These are phyloP conservation scores for Oncorhynchus gorbuscha DNA, from an alignment of 2,113 vertebrate species.

Conservation along the genomic window DNA sequence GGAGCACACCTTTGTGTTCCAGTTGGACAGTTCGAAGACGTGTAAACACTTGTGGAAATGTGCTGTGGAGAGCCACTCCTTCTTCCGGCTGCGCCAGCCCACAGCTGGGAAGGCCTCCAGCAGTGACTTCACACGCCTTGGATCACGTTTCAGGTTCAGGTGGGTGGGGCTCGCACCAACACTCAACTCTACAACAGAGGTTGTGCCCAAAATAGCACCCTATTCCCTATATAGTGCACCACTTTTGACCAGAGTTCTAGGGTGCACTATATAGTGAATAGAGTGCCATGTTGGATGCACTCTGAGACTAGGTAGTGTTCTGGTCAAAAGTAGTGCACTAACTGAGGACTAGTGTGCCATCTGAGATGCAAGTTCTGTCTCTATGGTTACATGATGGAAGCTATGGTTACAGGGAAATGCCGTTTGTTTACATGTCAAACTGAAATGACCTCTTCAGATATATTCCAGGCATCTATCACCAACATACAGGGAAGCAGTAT, in stretches of 20 bases:
- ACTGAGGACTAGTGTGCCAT: conserved; percentile 47
- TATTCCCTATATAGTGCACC: too few relatives aligned
- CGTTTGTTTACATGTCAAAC: conserved; percentile 61
- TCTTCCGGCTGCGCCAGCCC: conserved; percentile 91
- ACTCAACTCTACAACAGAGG: too few relatives aligned
- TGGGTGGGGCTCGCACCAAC: conserved; percentile 41
- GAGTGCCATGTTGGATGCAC: background rate
- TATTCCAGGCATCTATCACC: background rate
- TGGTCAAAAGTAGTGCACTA: conserved; percentile 25
- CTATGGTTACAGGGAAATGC: conserved; percentile 61
- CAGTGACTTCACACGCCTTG: conserved; percentile 90
- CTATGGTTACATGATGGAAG: conserved; percentile 50
- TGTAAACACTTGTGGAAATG: conserved; percentile 98
- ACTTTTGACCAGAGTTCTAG: background rate
- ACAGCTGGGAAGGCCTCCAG: conserved; percentile 76
- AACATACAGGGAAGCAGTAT: background rate
- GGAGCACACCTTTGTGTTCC: conserved; percentile 96
- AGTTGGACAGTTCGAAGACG: conserved; percentile 86
- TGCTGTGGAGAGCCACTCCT: conserved; percentile 93
- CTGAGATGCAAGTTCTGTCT: conserved; percentile 60
- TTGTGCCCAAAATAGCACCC: too few relatives aligned
- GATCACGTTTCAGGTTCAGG: conserved; percentile 97
- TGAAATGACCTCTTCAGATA: conserved; percentile 24
- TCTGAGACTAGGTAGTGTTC: conserved; percentile 11
- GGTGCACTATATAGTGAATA: background rate